A percentile compares a stretch with the other conserved stretches of the same genome.
Evolutionary conservation across 2,888 invertebrate genomes (phyloP).

Genomic region (Xestoiulus laeticollis): DNA sequence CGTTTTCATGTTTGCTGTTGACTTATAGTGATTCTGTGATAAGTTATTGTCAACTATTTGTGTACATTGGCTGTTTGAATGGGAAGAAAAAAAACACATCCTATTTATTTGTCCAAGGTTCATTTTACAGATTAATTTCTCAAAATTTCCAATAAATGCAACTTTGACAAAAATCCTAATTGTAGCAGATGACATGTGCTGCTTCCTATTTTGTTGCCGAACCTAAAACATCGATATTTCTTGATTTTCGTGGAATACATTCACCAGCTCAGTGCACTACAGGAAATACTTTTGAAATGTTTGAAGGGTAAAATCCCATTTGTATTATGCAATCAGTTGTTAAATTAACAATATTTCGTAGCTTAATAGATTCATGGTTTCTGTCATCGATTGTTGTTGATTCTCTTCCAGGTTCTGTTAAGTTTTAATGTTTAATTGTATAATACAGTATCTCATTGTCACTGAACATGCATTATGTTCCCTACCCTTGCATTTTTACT

Average conservation of each 20-base stretch:
- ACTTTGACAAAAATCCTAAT: neutral
- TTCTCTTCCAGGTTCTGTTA: conserved; percentile 16
- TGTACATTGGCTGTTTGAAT: conserved; percentile 2
- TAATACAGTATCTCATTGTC: neutral
- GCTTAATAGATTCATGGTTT: conserved; percentile 19
- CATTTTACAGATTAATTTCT: neutral
- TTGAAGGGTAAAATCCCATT: neutral
- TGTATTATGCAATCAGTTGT: conserved; percentile 23
- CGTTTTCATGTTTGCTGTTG: conserved; percentile 31
- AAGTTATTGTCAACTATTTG: conserved; percentile 10
- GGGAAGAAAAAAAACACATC: neutral
- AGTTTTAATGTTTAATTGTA: conserved; percentile 31
- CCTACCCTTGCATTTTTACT: neutral
- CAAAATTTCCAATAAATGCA: neutral
- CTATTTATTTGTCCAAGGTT: neutral
- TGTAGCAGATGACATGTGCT: neutral
- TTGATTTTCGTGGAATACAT: neutral
- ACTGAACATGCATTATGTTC: neutral
- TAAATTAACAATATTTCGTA: conserved; percentile 11
- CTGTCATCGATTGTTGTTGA: conserved; percentile 35
- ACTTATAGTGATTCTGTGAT: conserved; percentile 20
- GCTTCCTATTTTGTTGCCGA: neutral
- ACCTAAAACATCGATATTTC: neutral
- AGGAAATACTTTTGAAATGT: neutral
- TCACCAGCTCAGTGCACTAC: neutral